These are phyloP conservation scores for Odontophorus gujanensis DNA, from an alignment of 2,113 vertebrate genomes.

Conservation along the genomic window DNA sequence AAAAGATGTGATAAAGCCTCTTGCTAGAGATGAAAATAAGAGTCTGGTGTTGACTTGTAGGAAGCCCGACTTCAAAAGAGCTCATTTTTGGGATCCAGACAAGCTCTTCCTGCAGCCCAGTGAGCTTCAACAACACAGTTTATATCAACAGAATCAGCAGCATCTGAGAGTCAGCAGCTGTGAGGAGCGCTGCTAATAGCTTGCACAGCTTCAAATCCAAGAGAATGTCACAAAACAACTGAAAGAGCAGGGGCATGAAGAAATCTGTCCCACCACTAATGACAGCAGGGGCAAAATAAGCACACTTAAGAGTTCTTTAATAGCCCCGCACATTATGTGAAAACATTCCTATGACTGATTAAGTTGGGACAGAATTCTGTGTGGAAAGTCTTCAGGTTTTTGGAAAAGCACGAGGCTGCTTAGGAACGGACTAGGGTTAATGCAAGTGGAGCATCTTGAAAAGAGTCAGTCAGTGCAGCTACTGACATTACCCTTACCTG, in stretches of 20 bases:
- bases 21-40: neutral
- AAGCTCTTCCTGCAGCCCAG: neutral
- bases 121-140: neutral
- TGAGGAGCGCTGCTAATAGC: neutral
- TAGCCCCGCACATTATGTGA: neutral
- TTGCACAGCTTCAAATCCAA: neutral
- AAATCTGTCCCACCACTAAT: neutral
- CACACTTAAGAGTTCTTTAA: neutral
- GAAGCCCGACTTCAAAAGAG: neutral
- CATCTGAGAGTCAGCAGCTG: neutral
- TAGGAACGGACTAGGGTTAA: neutral
- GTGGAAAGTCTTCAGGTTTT: neutral
- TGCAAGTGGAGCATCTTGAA: neutral
- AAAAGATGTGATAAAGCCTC: neutral
- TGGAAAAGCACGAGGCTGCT: neutral
- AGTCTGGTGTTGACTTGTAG: neutral
- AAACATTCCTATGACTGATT: neutral
- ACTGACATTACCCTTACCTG: conserved; percentile 82
- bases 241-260: neutral
- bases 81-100: neutral
- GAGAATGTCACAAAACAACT: neutral
- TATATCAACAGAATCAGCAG: neutral
- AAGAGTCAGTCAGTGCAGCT: neutral
- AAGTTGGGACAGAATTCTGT: neutral
- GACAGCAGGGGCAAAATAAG: neutral